These are phyloP conservation scores for Gallinago undulata DNA, from an alignment of 2,113 vertebrate species.

Conservation along the genomic window DNA sequence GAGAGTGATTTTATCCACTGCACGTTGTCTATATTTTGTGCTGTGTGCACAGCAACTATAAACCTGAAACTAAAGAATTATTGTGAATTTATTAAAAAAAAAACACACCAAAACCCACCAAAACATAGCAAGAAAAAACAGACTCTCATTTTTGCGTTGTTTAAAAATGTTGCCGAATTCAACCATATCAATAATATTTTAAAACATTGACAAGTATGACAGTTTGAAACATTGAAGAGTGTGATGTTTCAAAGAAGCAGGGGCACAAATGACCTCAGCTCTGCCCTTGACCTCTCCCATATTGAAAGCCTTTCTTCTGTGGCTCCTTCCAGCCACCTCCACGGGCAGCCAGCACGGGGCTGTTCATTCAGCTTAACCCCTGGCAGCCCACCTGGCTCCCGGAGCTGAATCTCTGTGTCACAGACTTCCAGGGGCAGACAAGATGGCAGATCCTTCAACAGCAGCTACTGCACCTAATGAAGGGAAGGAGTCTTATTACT, in stretches of 20 bases:
- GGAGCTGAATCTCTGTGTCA: not conserved
- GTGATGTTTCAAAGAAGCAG: not conserved
- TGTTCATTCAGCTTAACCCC: not conserved
- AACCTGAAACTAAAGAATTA: not conserved
- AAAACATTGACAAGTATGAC: not conserved
- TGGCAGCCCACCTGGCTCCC: not conserved
- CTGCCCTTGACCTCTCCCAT: not conserved
- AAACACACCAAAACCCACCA: fast-evolving
- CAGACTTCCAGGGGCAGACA: not conserved
- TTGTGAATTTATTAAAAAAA: not conserved
- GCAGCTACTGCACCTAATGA: not conserved
- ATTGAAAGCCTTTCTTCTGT: not conserved
- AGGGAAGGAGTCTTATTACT: not conserved
- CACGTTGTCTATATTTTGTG: not conserved
- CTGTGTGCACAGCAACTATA: not conserved
- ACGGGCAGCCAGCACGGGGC: not conserved
- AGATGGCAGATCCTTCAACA: not conserved
- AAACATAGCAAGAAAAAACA: not conserved
- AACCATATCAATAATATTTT: not conserved
- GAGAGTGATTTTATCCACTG: not conserved
- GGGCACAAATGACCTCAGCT: not conserved
- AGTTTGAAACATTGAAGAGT: not conserved
- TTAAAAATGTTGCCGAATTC: not conserved
- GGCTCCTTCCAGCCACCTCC: not conserved
- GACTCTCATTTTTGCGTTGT: not conserved